Base-by-base conservation (phyloP, 2,888 invertebrate genomes). In the Pinctada fucata region DNA sequence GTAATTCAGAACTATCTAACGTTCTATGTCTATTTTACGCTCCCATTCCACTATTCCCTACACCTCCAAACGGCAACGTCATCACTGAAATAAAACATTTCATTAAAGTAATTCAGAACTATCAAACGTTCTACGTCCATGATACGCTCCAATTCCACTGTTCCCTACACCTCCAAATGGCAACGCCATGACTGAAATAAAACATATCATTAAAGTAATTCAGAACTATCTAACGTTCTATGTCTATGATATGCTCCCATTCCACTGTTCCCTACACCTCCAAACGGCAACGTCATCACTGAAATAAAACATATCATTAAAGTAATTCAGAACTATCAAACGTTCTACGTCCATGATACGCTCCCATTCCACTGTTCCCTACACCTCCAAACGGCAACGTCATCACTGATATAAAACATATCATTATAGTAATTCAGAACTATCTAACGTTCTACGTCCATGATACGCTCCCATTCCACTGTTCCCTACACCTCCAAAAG, bases 331-430 rank as follows among this genome's bases (percentile, higher is more conserved):
- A n/a, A n/a, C n/a, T 97, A 86, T 99, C 97, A 89, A 97, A 99
- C 0, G 96, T 95, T 82, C 88, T 92, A 86, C 93, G 92, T 78
- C 99, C 99, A 93, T 99, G 99, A 93, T 99, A 99, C 0, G 95
- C 93, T 6, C 93, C 93, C 94, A 98, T 97, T 71, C 99, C 99
- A 91, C 98, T 98, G 87, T 93, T 92, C 3, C 99, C 99, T 74
- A 99, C 97, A 8, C 99, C 99, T 75, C 99, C 99, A 93, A 99
- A 99, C 1, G 99, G 99, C 81, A 99, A 93, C n/a, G 96, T 95
- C 76, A 96, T 96, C 93, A 97, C 97, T 97, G 90, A 88, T 87
- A 93, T 13, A 74, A 52, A 72, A 75, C 16, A 77, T 31, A 1
- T 31, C 31, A 31, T 31, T 31, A 31, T 1, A 31, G 31, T 31